A percentile compares a stretch with the other conserved stretches of the same genome.
phyloP scores from a whole-genome alignment of 1,140 invertebrate genomes.

The Micrasema minimum region DNA sequence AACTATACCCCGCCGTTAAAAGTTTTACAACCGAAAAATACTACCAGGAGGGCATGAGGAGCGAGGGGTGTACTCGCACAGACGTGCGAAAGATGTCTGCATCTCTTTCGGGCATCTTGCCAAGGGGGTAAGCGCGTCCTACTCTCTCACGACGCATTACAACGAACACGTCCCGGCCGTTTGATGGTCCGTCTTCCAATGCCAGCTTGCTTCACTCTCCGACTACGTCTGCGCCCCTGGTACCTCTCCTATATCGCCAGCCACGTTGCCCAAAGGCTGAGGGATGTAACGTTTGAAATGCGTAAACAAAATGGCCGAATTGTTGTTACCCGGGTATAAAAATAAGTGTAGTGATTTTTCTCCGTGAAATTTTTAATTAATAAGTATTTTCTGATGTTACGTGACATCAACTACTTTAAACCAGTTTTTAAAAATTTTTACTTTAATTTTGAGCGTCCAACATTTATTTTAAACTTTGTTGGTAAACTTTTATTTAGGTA shows the following conservation, averaged over 20 bases:
- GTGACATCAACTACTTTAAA: too few species aligned
- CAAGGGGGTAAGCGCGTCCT: slow-evolving; percentile 48
- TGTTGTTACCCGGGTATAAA: too few species aligned
- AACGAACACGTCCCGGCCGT: slow-evolving; percentile 73
- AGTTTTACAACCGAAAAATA: slow-evolving; percentile 73
- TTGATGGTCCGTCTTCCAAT: slow-evolving; percentile 86
- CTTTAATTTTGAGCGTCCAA: too few species aligned
- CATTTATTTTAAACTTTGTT: too few species aligned
- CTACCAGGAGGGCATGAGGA: slow-evolving; percentile 22
- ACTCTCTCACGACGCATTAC: slow-evolving; percentile 65
- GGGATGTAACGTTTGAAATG: slow-evolving; percentile 45
- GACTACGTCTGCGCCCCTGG: slow-evolving; percentile 64
- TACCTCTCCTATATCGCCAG: slow-evolving; percentile 74
- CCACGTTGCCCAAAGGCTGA: not conserved
- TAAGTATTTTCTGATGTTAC: too few species aligned
- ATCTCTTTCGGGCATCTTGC: slow-evolving; percentile 48
- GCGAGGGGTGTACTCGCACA: slow-evolving; percentile 28
- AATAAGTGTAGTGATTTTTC: too few species aligned
- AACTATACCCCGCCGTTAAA: slow-evolving; percentile 60
- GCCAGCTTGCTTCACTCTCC: slow-evolving; percentile 67
- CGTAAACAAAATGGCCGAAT: slow-evolving; percentile 41
- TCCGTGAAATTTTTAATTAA: too few species aligned
- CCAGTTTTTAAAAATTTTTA: too few species aligned
- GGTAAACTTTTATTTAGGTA: too few species aligned
- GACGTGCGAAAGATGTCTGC: slow-evolving; percentile 34